These are phyloP conservation scores for Poliocrania exsul DNA, from an alignment of 2,797 vertebrate genomes.

Conservation along the genomic window DNA sequence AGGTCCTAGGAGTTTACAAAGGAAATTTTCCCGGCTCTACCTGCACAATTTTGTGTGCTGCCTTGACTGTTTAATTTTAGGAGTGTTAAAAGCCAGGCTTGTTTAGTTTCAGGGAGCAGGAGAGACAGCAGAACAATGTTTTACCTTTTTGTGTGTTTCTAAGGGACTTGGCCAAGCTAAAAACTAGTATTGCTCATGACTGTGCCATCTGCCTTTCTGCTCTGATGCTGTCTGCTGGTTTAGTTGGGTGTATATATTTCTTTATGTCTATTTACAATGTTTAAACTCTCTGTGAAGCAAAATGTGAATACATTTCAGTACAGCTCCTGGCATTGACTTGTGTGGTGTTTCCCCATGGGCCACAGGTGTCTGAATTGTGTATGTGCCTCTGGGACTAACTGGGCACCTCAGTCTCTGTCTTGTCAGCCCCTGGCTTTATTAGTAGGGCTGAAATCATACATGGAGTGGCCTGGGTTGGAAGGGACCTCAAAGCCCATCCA, in stretches of 20 bases:
- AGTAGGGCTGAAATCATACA: background rate
- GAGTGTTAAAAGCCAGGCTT: background rate
- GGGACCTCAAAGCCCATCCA: accelerated
- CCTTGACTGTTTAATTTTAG: background rate
- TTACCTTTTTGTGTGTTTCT: background rate
- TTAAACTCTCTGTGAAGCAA: background rate
- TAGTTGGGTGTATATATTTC: background rate
- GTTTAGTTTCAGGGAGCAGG: background rate
- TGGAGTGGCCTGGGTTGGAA: background rate
- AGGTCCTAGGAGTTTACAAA: background rate
- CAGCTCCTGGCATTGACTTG: background rate
- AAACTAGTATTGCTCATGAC: background rate
- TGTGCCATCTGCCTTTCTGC: background rate
- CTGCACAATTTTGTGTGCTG: background rate
- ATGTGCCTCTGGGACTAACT: accelerated
- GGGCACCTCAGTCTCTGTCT: background rate
- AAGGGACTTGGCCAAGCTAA: background rate
- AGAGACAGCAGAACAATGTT: background rate
- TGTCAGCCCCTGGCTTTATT: background rate
- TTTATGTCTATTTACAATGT: background rate
- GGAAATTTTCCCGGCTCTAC: background rate
- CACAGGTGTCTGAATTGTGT: accelerated
- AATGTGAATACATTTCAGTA: background rate
- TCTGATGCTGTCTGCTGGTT: background rate
- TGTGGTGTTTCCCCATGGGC: background rate